These are phyloP conservation scores for Muscicapa comitata DNA, from an alignment of 2,797 vertebrate species.

Conservation along the genomic window DNA sequence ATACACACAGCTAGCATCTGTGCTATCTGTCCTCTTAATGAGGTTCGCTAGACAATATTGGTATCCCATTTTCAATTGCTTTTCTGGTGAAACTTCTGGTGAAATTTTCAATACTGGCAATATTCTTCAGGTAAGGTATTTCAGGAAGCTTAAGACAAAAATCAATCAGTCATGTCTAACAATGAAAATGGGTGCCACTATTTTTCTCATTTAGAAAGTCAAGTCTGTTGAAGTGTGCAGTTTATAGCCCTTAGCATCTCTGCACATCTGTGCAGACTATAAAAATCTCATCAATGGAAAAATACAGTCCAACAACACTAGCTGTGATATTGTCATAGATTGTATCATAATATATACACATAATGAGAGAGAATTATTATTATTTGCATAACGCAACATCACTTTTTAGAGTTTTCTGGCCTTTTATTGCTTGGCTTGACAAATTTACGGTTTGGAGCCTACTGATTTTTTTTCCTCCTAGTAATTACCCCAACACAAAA, in stretches of 20 bases:
- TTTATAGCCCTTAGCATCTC: not conserved
- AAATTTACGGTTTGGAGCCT: not conserved
- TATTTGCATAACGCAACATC: not conserved
- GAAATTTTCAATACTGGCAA: not conserved
- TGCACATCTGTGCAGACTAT: not conserved
- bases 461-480: not conserved
- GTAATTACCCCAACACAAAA: not conserved
- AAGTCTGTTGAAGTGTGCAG: not conserved
- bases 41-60: not conserved
- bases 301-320: not conserved
- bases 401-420: not conserved
- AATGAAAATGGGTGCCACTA: not conserved
- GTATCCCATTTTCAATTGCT: not conserved
- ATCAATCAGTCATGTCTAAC: not conserved
- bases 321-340: not conserved
- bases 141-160: not conserved
- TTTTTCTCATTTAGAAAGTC: not conserved
- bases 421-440: not conserved
- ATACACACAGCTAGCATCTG: not conserved
- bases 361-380: not conserved
- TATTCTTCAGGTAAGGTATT: not conserved
- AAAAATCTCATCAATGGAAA: not conserved
- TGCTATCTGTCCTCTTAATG: not conserved
- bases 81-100: not conserved
- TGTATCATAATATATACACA: not conserved